Evolutionary conservation across 1,140 invertebrate species (phyloP), one percentile per base, ranked within the genome.

Genomic region (Radopholus similis): DNA sequence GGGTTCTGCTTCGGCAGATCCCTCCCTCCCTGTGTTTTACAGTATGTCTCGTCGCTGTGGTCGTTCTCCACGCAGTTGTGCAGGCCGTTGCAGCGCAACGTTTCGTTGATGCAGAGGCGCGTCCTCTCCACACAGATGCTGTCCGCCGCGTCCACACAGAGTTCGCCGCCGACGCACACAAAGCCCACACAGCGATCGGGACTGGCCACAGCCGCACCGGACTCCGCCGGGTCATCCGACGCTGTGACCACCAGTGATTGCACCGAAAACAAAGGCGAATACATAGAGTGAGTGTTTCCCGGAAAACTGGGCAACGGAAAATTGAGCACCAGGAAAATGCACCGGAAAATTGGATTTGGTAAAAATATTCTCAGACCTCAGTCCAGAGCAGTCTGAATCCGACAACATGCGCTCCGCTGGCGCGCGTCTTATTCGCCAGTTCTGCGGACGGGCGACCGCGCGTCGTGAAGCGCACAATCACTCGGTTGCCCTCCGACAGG

Each of bases 11-110:
- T n/a, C n/a, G n/a, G n/a, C n/a, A n/a, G n/a, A n/a, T n/a, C n/a
- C n/a, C n/a, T n/a, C n/a, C n/a, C n/a, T n/a, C n/a, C n/a, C n/a
- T n/a, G n/a, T 15, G 26, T 47, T 13, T 53, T 9, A 75, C 73
- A 75, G 40, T 66, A 71, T 28, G 62, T 21, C 56, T 78, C 75
- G 63, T 75, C 73, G 47, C 76, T 78, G 35, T 68, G 35, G 51
- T 75, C 73, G 37, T 77, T 78, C 51, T 75, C 73, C 1, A 74
- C 73, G 49, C 73, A 75, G 23, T 75, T 75, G 6, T 58, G 34
- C 21, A 75, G 53, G 28, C 73, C 75, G 58, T 75, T 65, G 49
- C 73, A 75, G 23, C 60, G 38, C 9, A 75, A 44, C 4, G 74
- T 68, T 56, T 67, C 37, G 49, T 75, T 77, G n/a, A 75, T 77